Percentiles rank a stretch among this genome's conserved stretches.
Conservation (phyloP, 2,113 vertebrate genomes). For the Ceratotherium simum region DNA sequence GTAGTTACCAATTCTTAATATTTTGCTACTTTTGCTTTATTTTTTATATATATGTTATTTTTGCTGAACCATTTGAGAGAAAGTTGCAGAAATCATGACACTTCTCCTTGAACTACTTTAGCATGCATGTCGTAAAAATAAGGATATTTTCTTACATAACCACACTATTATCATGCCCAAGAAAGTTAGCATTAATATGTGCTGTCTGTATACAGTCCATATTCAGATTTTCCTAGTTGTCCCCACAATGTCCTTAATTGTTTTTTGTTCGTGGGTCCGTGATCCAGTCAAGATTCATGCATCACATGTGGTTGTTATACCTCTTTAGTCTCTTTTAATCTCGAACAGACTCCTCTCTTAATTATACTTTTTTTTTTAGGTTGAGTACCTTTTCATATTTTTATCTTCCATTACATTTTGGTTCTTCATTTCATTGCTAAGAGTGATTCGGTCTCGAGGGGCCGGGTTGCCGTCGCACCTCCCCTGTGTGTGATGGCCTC, state of each 20-base stretch:
- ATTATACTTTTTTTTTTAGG: background rate
- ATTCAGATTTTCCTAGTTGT: background rate
- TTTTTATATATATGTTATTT: background rate
- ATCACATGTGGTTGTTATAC: background rate
- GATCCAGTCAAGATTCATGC: background rate
- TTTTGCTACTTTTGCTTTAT: slow-evolving; percentile 13
- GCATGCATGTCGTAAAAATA: background rate
- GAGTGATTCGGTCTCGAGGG: background rate
- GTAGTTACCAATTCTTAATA: background rate
- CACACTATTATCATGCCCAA: background rate
- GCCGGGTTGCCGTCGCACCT: background rate
- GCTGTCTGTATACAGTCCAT: background rate
- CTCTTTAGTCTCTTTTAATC: background rate
- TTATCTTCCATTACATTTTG: slow-evolving; percentile 9
- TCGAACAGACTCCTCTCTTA: background rate
- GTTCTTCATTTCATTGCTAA: background rate
- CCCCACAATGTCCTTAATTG: background rate
- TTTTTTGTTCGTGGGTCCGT: background rate
- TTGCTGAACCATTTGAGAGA: background rate
- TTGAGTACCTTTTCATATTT: background rate
- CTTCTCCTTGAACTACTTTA: background rate
- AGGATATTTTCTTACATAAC: background rate
- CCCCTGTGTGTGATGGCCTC: background rate
- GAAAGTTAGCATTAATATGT: background rate
- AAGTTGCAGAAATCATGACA: background rate